A percentile compares a stretch with the other conserved stretches of the same genome.
phyloP scores from a whole-genome alignment of 2,888 invertebrate species.

The Melanchra persicariae region DNA sequence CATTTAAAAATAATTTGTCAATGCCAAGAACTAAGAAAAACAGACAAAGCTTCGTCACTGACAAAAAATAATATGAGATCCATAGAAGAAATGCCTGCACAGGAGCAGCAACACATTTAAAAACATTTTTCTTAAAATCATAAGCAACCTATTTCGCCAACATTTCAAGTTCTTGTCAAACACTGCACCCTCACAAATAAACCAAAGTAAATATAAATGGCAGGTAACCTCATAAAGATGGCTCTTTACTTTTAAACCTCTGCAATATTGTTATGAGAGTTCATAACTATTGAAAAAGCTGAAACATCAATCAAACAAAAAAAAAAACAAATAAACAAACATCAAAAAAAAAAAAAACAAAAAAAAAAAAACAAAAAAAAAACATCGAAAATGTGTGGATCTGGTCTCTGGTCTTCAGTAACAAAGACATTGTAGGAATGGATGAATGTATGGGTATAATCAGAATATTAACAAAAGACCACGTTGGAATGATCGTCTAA shows the following conservation, averaged over 20 bases:
- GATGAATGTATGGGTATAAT: neutral
- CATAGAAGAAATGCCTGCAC: neutral
- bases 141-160: conserved; percentile 5
- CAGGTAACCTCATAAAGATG: conserved; percentile 40
- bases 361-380: too few relatives aligned
- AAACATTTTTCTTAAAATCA: conserved; percentile 10
- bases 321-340: too few relatives aligned
- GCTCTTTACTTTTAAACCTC: neutral
- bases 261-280: neutral
- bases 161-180: conserved; percentile 42
- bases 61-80: neutral
- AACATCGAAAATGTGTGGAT: neutral
- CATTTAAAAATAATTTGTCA: neutral
- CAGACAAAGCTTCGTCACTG: neutral
- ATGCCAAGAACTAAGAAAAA: neutral
- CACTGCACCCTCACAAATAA: conserved; percentile 25
- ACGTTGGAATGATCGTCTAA: neutral
- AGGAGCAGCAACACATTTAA: too few relatives aligned
- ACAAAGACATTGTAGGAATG: too few relatives aligned
- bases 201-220: conserved; percentile 30
- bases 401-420: neutral
- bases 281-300: neutral
- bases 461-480: neutral
- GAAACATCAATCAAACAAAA: too few relatives aligned
- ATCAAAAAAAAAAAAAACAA: too few relatives aligned